phyloP scores from a whole-genome alignment of 2,113 vertebrate genomes.

The Lycocorax pyrrhopterus region DNA sequence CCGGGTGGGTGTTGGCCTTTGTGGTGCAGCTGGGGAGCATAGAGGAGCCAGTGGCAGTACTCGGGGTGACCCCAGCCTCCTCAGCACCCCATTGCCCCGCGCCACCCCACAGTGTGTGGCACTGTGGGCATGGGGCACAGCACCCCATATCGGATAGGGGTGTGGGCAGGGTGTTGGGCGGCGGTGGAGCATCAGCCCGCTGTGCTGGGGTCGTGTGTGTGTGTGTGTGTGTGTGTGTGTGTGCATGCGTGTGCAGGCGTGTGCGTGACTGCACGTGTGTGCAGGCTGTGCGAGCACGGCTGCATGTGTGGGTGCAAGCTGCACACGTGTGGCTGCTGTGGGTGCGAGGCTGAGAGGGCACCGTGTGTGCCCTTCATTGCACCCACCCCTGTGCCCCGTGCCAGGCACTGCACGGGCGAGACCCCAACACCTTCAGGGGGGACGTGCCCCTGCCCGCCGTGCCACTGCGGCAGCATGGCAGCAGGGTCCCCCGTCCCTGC shows the following conservation, averaged over 20 bases:
- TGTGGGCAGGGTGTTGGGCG: not conserved
- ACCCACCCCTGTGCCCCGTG: fast-evolving
- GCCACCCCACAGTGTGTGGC: not conserved
- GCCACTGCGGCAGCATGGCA: not conserved
- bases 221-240: fast-evolving
- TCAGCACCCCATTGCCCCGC: fast-evolving
- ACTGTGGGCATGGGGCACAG: not conserved
- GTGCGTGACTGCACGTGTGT: fast-evolving
- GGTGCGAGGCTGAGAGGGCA: not conserved
- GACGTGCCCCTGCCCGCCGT: not conserved
- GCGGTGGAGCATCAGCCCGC: fast-evolving
- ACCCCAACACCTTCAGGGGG: not conserved
- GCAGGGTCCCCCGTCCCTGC: not conserved
- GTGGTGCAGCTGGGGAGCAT: not conserved
- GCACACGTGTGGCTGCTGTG: fast-evolving
- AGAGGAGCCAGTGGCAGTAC: not conserved
- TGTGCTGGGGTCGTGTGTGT: fast-evolving
- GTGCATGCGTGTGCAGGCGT: fast-evolving
- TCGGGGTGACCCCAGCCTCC: not conserved
- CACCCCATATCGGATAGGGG: fast-evolving
- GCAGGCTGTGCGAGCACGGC: not conserved
- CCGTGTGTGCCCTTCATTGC: fast-evolving
- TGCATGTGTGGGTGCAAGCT: fast-evolving
- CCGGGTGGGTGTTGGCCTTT: not conserved
- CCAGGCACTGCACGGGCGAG: not conserved